Base-by-base conservation (phyloP, 2,113 vertebrate genomes). In the Pterocles burchelli region DNA sequence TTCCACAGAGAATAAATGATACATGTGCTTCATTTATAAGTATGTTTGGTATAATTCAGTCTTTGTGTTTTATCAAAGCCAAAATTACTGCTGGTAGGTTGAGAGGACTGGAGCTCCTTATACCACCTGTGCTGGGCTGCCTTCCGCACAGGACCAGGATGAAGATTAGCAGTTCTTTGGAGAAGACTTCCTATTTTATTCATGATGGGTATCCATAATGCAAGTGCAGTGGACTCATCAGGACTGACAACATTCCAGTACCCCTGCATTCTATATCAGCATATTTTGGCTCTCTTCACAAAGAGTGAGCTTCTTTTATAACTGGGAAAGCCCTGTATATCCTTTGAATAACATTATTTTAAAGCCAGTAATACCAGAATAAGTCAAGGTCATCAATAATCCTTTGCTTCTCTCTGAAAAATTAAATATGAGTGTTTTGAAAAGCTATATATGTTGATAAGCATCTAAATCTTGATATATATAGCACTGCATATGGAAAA, bases 101-200 rank as follows among this genome's bases (percentile, higher is more conserved):
- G 19, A 48, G 31, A 51, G 16, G 17, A 43, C 36, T 73, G 54
- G 17, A 77, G 10, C 13, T 84, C 21, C 20, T 86, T 84, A 48
- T 74, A 4, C 19, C 1, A 4, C 2, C 7, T 67, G 0, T 63
- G 4, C 28, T 89, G 19, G 13, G 7, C 28, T 10, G 0, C 51
- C 16, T 77, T 90, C 12, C 15, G 7, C 43, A 28, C 19, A 72
- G 54, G 31, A 28, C 16, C 43, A 45, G 29, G 31, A 51, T 77
- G 31, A 90, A 76, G n/a, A 58, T 22, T 11, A 66, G 22, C 14
- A 65, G 19, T 55, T 93, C 13, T 83, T 88, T 48, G 22, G 22
- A 67, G 55, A 51, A 54, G 24, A 33, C 4, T 54, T 73, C 15
- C 10, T 46, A 3, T 67, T 86, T 68, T 5, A 20, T 78, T 78